These are phyloP conservation scores for Poicephalus gulielmi DNA, from an alignment of 2,113 vertebrate species.

Conservation along the genomic window DNA sequence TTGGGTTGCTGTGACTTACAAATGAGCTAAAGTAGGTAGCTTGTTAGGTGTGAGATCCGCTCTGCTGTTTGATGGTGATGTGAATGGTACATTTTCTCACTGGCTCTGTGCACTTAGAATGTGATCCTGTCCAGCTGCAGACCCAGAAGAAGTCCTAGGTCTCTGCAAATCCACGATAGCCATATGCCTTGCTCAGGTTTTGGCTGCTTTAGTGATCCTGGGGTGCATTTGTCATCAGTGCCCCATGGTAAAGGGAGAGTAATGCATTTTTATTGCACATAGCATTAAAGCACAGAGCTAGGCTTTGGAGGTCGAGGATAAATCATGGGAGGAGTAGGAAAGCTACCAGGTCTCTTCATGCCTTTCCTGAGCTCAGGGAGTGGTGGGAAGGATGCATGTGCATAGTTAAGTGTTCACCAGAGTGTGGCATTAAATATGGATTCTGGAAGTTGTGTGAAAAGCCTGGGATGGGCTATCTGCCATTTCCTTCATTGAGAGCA, in stretches of 20 bases:
- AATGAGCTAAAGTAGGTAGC: background rate
- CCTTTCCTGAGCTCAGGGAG: background rate
- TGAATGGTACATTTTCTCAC: background rate
- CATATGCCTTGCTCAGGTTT: background rate
- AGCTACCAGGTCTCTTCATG: background rate
- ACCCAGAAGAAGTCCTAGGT: background rate
- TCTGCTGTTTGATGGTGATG: background rate
- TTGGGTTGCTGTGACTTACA: background rate
- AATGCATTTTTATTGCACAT: fast-evolving
- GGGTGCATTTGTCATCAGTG: background rate
- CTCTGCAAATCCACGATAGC: background rate
- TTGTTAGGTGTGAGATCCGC: background rate
- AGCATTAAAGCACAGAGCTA: background rate
- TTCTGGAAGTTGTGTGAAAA: background rate
- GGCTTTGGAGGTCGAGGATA: background rate
- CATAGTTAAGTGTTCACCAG: background rate
- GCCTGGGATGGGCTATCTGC: background rate
- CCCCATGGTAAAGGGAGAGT: fast-evolving
- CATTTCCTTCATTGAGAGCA: background rate
- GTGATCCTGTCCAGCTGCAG: background rate
- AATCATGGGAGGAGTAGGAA: background rate
- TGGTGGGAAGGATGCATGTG: background rate
- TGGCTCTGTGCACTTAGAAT: background rate
- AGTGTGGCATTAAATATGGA: background rate
- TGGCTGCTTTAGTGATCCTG: background rate